A percentile compares a stretch with the other conserved stretches of the same genome.
These are phyloP conservation scores for Drosophila cracens DNA, from an alignment of 2,888 invertebrate species.

Conservation along the genomic window DNA sequence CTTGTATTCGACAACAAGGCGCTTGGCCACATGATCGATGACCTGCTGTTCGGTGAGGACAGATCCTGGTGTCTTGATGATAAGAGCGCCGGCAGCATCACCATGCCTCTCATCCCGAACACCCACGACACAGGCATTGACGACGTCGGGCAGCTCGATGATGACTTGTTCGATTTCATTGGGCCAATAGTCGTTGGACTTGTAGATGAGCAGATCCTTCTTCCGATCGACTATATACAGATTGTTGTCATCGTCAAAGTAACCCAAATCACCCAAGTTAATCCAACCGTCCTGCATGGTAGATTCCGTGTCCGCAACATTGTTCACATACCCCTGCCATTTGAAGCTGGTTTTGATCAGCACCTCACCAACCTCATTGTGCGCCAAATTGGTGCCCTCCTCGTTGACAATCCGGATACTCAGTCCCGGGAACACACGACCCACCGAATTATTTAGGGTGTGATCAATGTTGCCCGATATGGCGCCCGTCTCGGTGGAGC, in stretches of 20 bases:
- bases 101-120: slow-evolving; percentile 60
- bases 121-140: slow-evolving; percentile 77
- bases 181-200: slow-evolving; percentile 72
- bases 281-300: slow-evolving; percentile 76
- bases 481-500: slow-evolving; percentile 59
- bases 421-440: slow-evolving; percentile 58
- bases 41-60: slow-evolving; percentile 53
- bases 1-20: slow-evolving; percentile 65
- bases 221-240: slow-evolving; percentile 77
- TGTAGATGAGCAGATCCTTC: slow-evolving; percentile 80
- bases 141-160: slow-evolving; percentile 68
- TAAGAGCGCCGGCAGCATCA: slow-evolving; percentile 76
- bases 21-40: slow-evolving; percentile 55
- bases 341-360: slow-evolving; percentile 42
- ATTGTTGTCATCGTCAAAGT: slow-evolving; percentile 77
- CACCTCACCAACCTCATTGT: slow-evolving; percentile 75
- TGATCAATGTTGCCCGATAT: slow-evolving; percentile 45
- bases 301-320: slow-evolving; percentile 52
- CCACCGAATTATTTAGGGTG: slow-evolving; percentile 56
- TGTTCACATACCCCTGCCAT: slow-evolving; percentile 79
- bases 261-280: slow-evolving; percentile 82
- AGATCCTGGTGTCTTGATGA: slow-evolving; percentile 54
- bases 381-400: slow-evolving; percentile 58
- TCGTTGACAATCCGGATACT: slow-evolving; percentile 68
- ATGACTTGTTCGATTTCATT: slow-evolving; percentile 78